Evolutionary conservation across 2,888 invertebrate species (phyloP), one percentile per base, ranked within the genome.

Genomic region (Eupithecia subumbrata): DNA sequence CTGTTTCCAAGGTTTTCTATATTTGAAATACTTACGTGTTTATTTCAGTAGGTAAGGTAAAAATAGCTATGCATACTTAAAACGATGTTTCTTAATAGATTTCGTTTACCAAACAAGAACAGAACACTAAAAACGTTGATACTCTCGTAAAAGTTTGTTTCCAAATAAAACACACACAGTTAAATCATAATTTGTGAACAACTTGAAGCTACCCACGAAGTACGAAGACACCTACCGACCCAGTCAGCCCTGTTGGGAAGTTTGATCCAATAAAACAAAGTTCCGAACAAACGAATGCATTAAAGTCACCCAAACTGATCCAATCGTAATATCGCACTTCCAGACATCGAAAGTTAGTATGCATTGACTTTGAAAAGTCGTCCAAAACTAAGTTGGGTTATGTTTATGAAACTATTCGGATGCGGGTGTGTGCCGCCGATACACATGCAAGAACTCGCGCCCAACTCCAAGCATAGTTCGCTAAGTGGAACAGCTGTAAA

Each of bases 281-380:
- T 94, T 94, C 85, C 83, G 87, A 93, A 93, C 94, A 93, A 94
- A 94, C 92, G 93, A 94, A 94, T 94, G 94, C 93, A 94, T 94
- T 94, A 92, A 93, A 94, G 90, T 91, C 92, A 88, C 90, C 90
- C 90, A 89, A 93, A 93, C 91, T 93, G 93, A 94, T 94, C 93
- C 92, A 93, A 92, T 94, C 92, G 93, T 94, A 93, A 94, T 93
- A 94, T 93, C 92, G 89, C 92, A 92, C 92, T 91, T 89, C 89
- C 91, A 93, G 92, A 94, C 94, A 93, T 93, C 92, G 92, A 92
- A 94, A 95, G 94, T 95, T 94, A 94, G 94, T 93, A 95, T 95
- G 94, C 94, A 94, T 95, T 95, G 94, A 95, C 94, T 95, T 95
- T 95, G 94, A 94, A 95, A 94, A 94, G 94, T 95, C 90, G 94